Evolutionary conservation across 2,888 invertebrate genomes (phyloP).

Genomic region (Coecobrya sp.): DNA sequence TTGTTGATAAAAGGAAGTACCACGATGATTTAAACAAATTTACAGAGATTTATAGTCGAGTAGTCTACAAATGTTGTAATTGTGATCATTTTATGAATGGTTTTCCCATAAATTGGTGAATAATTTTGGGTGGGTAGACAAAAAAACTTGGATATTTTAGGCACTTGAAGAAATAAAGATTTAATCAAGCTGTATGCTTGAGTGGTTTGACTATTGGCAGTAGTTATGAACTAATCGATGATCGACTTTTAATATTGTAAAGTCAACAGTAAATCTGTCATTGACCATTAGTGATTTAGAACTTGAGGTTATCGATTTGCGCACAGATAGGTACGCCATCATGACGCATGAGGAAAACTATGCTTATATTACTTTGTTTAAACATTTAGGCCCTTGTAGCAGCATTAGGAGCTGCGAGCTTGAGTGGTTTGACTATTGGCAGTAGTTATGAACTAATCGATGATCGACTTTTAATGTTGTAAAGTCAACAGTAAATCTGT

Average conservation of each 20-base stretch:
- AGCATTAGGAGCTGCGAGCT: not conserved
- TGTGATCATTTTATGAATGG: not conserved
- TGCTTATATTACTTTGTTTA: too few relatives aligned
- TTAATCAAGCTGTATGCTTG: not conserved
- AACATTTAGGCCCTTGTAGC: not conserved
- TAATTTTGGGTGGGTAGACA: not conserved
- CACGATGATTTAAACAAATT: not conserved
- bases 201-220: not conserved
- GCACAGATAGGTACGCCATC: too few relatives aligned
- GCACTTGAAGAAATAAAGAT: not conserved
- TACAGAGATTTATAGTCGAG: not conserved
- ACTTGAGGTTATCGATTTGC: not conserved
- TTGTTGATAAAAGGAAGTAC: constrained; percentile 49
- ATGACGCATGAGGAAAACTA: too few relatives aligned
- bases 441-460: not conserved
- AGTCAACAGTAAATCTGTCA: not conserved
- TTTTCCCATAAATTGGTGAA: not conserved
- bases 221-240: not conserved
- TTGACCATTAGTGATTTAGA: not conserved
- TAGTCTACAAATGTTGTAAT: not conserved
- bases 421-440: not conserved
- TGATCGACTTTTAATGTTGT: not conserved
- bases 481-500: not conserved
- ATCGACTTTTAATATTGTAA: not conserved
- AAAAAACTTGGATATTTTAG: not conserved